Evolutionary conservation across 2,113 vertebrate species (phyloP), one percentile per base, ranked within the genome.

Genomic region (Dasypus novemcinctus): DNA sequence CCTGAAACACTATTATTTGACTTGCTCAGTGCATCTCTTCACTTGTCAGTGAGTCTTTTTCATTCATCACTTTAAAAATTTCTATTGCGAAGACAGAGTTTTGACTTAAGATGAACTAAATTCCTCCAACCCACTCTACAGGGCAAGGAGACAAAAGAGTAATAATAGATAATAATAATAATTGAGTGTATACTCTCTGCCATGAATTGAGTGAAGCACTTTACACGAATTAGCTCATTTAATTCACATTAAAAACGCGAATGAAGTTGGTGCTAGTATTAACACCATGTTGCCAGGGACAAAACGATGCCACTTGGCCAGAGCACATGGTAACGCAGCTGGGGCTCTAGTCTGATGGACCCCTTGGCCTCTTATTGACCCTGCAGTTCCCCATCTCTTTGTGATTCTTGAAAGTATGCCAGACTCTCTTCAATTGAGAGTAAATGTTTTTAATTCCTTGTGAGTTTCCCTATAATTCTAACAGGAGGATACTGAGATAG

Each of bases 71-170:
- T 57, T 57, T 18, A 20, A 21, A 21, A 57, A 71, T 74, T 87
- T 93, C 52, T 95, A 86, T 81, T 90, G 29, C 81, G 31, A 87
- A 94, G 15, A 78, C n/a, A n/a, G 59, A 83, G 25, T 68, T 85
- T 82, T 80, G 29, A n/a, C 31, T 92, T 90, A 61, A 49, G 20
- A 92, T 17, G 21, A 76, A 23, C 27, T 11, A 29, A 76, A 66
- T 21, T 90, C 12, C 31, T 63, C 46, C 18, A 90, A 64, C 64
- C 49, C 5, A 41, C 46, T 72, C 36, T 74, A 83, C 84, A 84
- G 79, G n/a, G 52, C n/a, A 90, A 81, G 6, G 31, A 75, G 75
- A 52, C 61, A 76, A 79, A 74, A 87, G 20, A 92, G 57, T 57
- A 84, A 69, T 5, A 52, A 83, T 23, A 83, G 66, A 64, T 43